A percentile compares a stretch with the other conserved stretches of the same genome.
Conservation (phyloP, 2,797 vertebrate genomes). For the Pangasius djambal region DNA sequence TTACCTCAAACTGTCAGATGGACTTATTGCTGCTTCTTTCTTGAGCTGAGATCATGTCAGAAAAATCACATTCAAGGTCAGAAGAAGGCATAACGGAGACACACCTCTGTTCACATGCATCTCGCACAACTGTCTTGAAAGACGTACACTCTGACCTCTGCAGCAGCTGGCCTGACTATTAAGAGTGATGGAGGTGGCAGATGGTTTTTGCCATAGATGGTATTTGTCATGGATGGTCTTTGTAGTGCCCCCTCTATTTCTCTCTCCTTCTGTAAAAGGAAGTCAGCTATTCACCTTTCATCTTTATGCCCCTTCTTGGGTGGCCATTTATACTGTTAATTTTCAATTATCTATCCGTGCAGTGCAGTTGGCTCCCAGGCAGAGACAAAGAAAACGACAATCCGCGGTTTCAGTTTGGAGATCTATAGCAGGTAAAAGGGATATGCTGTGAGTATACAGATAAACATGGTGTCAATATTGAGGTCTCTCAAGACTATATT, state of each 20-base stretch:
- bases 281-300: slow-evolving; percentile 52
- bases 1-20: background rate
- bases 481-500: background rate
- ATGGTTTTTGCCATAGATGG: background rate
- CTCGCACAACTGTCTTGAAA: background rate
- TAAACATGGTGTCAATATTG: background rate
- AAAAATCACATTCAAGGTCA: background rate
- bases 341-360: slow-evolving; percentile 47
- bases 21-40: background rate
- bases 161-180: slow-evolving; percentile 3
- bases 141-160: slow-evolving; percentile 14
- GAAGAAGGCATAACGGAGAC: background rate
- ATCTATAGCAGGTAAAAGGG: background rate
- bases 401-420: background rate
- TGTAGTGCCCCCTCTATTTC: background rate
- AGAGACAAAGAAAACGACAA: background rate
- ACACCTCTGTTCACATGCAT: background rate
- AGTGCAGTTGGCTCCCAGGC: background rate
- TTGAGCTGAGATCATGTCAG: background rate
- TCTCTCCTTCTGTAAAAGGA: slow-evolving; percentile 6
- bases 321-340: slow-evolving; percentile 69
- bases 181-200: background rate
- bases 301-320: slow-evolving; percentile 56
- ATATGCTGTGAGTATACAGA: background rate
- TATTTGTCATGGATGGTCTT: background rate